These are phyloP conservation scores for Eupithecia tripunctaria DNA, from an alignment of 2,888 invertebrate species.

Conservation along the genomic window DNA sequence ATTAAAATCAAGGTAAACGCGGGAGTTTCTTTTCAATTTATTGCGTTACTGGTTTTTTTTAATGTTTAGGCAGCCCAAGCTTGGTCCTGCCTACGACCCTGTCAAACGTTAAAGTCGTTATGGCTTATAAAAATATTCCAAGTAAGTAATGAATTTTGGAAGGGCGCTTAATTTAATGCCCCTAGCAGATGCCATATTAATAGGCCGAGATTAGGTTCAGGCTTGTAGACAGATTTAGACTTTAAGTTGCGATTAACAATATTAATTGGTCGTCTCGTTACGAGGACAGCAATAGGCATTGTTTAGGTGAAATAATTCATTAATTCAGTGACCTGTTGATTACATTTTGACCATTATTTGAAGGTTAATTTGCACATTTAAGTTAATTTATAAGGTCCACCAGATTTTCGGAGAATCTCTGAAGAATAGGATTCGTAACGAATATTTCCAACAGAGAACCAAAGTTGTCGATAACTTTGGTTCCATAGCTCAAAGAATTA, in stretches of 20 bases:
- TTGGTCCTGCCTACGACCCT: constrained; percentile 26
- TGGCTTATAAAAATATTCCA: constrained; percentile 40
- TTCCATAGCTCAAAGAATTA: no score
- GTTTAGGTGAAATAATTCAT: not conserved
- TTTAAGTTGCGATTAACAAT: constrained; percentile 11
- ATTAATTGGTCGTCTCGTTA: constrained; percentile 1
- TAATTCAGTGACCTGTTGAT: not conserved
- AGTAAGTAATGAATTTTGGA: constrained; percentile 35
- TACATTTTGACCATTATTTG: not conserved
- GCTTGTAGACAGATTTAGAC: constrained; percentile 21
- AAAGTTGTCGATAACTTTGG: no score
- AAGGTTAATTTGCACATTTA: not conserved
- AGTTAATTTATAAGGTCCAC: not conserved
- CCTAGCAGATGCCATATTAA: constrained; percentile 29
- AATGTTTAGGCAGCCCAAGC: not conserved
- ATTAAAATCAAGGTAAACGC: no score
- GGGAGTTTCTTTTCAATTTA: no score
- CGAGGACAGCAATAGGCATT: not conserved
- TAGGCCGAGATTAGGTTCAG: constrained; percentile 14
- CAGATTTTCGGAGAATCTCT: not conserved
- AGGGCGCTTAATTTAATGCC: constrained; percentile 34
- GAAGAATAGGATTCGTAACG: no score
- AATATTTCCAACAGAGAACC: no score
- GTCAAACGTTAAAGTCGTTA: constrained; percentile 38
- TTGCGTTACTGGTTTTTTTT: not conserved